Evolutionary conservation across 2,797 vertebrate genomes (phyloP).

Genomic region (Coregonus suidteri): DNA sequence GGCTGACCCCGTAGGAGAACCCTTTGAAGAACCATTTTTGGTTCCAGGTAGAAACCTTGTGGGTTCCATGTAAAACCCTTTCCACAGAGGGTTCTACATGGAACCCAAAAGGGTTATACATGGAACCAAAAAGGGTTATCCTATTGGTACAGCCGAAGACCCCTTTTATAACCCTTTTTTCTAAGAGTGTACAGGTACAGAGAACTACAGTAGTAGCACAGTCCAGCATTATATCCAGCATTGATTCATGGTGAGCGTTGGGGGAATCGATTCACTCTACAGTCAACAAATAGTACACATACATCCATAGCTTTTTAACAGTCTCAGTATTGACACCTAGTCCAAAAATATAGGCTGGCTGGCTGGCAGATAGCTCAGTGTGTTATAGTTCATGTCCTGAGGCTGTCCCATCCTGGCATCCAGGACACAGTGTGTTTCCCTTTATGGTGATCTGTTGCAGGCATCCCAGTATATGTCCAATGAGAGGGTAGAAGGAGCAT

Average conservation of each 20-base stretch:
- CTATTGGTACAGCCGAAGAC: no score
- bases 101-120: no score
- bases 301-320: conserved; percentile 55
- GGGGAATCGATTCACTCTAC: conserved; percentile 41
- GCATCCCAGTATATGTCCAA: not conserved
- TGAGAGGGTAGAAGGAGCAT: conserved; percentile 43
- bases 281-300: conserved; percentile 35
- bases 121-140: no score
- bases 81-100: no score
- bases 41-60: no score
- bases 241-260: conserved; percentile 34
- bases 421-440: conserved; percentile 31
- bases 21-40: no score
- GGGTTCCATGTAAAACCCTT: no score
- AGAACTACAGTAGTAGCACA: conserved; percentile 45
- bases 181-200: not conserved
- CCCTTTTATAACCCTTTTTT: no score
- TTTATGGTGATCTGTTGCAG: conserved; percentile 24
- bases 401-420: conserved; percentile 31
- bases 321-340: conserved; percentile 35
- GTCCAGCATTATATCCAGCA: conserved; percentile 52
- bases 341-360: not conserved
- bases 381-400: conserved; percentile 36
- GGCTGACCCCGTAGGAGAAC: no score
- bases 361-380: not conserved